phyloP scores from a whole-genome alignment of 2,888 invertebrate genomes.

The Chalcis sispes region DNA sequence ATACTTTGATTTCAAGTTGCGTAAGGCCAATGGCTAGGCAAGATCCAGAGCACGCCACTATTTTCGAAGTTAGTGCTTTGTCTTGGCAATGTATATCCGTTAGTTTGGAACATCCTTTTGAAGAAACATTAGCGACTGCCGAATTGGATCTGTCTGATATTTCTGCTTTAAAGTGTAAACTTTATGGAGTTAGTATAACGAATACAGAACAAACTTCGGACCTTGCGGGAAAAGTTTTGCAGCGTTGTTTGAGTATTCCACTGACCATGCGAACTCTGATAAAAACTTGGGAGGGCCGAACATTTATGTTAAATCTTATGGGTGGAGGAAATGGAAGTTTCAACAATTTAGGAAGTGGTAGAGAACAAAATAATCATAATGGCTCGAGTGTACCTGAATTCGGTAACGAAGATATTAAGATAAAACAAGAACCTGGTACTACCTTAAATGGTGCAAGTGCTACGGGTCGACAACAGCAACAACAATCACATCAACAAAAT shows the following conservation, averaged over 20 bases:
- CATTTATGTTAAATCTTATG: slow-evolving; percentile 77
- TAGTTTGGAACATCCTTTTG: slow-evolving; percentile 93
- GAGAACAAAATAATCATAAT: slow-evolving; percentile 70
- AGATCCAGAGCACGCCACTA: slow-evolving; percentile 86
- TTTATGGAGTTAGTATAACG: slow-evolving; percentile 79
- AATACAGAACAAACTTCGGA: slow-evolving; percentile 78
- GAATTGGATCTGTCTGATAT: slow-evolving; percentile 91
- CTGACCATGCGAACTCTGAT: slow-evolving; percentile 91
- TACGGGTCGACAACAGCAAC: slow-evolving; percentile 66
- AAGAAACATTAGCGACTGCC: slow-evolving; percentile 94
- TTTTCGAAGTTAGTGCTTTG: slow-evolving; percentile 94
- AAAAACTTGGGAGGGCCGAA: slow-evolving; percentile 87
- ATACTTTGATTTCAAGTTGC: slow-evolving; percentile 91
- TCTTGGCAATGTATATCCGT: slow-evolving; percentile 94
- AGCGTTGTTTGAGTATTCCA: slow-evolving; percentile 94
- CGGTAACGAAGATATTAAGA: slow-evolving; percentile 72
- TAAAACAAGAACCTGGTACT: slow-evolving; percentile 72
- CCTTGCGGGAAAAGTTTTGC: slow-evolving; percentile 84
- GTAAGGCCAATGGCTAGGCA: slow-evolving; percentile 89
- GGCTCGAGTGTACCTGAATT: slow-evolving; percentile 72
- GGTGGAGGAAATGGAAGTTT: slow-evolving; percentile 79
- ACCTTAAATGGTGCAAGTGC: slow-evolving; percentile 68
- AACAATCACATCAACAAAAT: slow-evolving; percentile 67
- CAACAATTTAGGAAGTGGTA: slow-evolving; percentile 84
- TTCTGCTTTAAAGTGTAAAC: slow-evolving; percentile 86